Evolutionary conservation across 1,140 invertebrate genomes (phyloP), one percentile per base, ranked within the genome.

Genomic region (Homarus americanus): DNA sequence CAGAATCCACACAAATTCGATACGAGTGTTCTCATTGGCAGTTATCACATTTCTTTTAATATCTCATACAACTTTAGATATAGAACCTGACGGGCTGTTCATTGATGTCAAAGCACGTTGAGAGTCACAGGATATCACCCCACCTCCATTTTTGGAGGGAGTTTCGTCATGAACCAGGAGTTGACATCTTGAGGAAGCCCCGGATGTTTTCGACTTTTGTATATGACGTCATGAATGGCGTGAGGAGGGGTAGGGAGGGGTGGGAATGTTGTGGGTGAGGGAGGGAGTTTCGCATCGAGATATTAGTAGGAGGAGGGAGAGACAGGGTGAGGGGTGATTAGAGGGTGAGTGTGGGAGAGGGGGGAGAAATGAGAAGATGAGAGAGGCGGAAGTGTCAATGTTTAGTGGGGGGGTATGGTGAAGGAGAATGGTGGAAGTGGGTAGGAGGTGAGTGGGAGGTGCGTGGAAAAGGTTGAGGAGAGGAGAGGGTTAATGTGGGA

Each of bases 221-320:
- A 20, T 24, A 24, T 75, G 72, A 75, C 72, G 72, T 75, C 72
- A 75, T 1, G 38, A n/a, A 40, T 75, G 72, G 72, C 72, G 72
- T 75, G 72, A 75, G 72, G 72, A 34, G 72, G 72, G 12, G 72
- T 4, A 20, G 20, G 72, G 72, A 34, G 38, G 38, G 72, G 38
- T 32, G 72, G 32, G 72, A n/a, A 34, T 34, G 32, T 12, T 5
- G 24, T 4, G 66, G 32, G 44, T 44, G 44, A 44, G 44, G 44
- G 44, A 41, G 44, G 2, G 40, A 5, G 12, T 75, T 4, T 32
- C 34, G 24, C 5, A 72, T 28, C 24, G 4, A 34, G 66, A 34
- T 28, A 34, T 5, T 20, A 76, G 34, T 20, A 34, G 3, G 3
- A 32, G 36, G 73, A 36, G 10, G 73, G 34, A 20, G 38, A 34